These are phyloP conservation scores for Anagrus nilaparvatae DNA, from an alignment of 1,140 invertebrate genomes.

Conservation along the genomic window DNA sequence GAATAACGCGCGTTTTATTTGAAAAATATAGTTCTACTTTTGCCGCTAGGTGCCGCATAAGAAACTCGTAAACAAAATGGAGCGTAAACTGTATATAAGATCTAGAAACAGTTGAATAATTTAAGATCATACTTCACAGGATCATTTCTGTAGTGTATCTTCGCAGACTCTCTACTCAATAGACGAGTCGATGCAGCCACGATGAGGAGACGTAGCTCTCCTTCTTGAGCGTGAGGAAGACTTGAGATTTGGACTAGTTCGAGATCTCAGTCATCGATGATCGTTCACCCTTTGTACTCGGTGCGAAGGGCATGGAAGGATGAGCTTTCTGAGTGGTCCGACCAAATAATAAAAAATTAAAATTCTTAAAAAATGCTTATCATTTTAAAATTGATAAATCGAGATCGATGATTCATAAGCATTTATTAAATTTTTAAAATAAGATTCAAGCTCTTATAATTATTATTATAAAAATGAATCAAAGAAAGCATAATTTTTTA, in stretches of 20 bases:
- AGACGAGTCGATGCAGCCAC: conserved; percentile 36
- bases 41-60: too few species aligned
- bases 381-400: too few species aligned
- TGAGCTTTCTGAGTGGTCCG: conserved; percentile 42
- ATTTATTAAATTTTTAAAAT: too few species aligned
- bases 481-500: too few species aligned
- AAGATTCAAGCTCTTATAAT: too few species aligned
- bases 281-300: conserved; percentile 34
- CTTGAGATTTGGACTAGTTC: conserved; percentile 13
- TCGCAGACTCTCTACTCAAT: conserved; percentile 30
- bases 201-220: conserved; percentile 38
- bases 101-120: background rate
- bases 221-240: conserved; percentile 42
- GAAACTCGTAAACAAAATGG: conserved; percentile 11
- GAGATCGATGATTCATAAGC: too few species aligned
- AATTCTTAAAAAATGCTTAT: too few species aligned
- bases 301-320: conserved; percentile 26
- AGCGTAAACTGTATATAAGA: too few species aligned
- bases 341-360: too few species aligned
- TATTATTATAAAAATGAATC: too few species aligned
- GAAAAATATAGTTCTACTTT: too few species aligned
- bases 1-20: too few species aligned
- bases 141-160: conserved; percentile 46
- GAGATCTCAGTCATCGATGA: conserved; percentile 37
- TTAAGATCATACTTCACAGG: conserved; percentile 46